Evolutionary conservation across 2,113 vertebrate species (phyloP), one percentile per base, ranked within the genome.

Genomic region (Centropus unirufus): DNA sequence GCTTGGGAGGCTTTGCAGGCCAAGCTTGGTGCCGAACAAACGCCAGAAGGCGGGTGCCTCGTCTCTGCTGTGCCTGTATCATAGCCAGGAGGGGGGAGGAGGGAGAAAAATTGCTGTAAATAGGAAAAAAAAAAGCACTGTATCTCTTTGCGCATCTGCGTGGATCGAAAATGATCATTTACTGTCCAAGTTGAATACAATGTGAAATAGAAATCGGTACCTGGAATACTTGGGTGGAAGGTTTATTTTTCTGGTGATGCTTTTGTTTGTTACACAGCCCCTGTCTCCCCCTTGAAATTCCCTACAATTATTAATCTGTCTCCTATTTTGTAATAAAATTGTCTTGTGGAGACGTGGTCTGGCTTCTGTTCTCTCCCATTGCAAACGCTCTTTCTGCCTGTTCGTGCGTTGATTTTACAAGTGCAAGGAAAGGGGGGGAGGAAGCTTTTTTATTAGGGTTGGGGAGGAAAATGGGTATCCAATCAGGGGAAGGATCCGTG

Each of bases 251-350:
- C 89, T 3, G 58, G 76, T 88, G 81, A 78, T 82, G 92, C 61
- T 95, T 83, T 77, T 55, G 66, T 94, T 94, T 90, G 90, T 84
- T 91, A 72, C 52, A 64, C 30, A 86, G 4, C 51, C 24, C 59
- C 30, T 47, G 11, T 36, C 12, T n/a, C 12, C 8, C 13, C 26
- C 62, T 44, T 4, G 4, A 2, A 57, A 15, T 32, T 58, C 49
- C 74, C 70, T 11, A 9, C 12, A 5, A 61, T 51, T 89, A 16
- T 92, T 91, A 77, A 96, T 93, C 96, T 51, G 42, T 12, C 51
- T 87, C 42, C 6, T 94, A 5, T 96, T 97, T 96, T 96, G 96
- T 96, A 96, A 97, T 96, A 97, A 90, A 96, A 94, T 75, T 39
- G 44, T 92, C 87, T 84, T 0, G 2, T n/a, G 90, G 68, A 44